Evolutionary conservation across 2,797 vertebrate genomes (phyloP), one percentile per base, ranked within the genome.

Genomic region (Aulostomus chinensis): DNA sequence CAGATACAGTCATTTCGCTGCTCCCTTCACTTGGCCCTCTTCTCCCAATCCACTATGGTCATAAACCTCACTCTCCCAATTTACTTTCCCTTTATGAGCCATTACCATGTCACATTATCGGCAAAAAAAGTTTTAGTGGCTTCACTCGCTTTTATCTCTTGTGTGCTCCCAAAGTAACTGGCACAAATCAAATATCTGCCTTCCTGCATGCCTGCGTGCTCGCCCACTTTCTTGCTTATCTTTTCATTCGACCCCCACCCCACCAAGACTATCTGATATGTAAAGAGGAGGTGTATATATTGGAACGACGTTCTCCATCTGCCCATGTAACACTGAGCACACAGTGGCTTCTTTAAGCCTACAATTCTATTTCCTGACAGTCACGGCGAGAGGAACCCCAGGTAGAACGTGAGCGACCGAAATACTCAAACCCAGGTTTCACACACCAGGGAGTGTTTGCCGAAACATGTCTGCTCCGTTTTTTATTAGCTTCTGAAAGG

Each of bases 81-180:
- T 80, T 82, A 59, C 72, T 56, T 78, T 70, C 25, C 39, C 51
- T 85, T 83, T 77, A 85, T 73, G 60, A 80, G 51, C 68, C 71
- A 71, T 81, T 76, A 79, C 67, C 42, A 35, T 39, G 67, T 73
- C 70, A 68, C 26, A 31, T 73, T 74, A 68, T 70, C 36, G 7
- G 14, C 18, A 34, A 35, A 30, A 42, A 29, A 51, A 34, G 34
- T 67, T 80, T 74, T 72, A 73, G 62, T 66, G 46, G 46, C 45
- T 45, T 68, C 26, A 14, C 43, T 61, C 34, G 13, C 39, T 76
- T 75, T 35, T 68, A 77, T 81, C 38, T 66, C 18, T n/a, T 68
- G 67, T 76, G 65, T 60, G 48, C 39, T 65, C 18, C 28, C 15
- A 12, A 9, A 30, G 28, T 73, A 59, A 75, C 60, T 31, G 28